Percentiles rank a stretch among this genome's conserved stretches.
These are phyloP conservation scores for Cercopithecus petaurista DNA, from an alignment of 2,797 vertebrate genomes.

Conservation along the genomic window DNA sequence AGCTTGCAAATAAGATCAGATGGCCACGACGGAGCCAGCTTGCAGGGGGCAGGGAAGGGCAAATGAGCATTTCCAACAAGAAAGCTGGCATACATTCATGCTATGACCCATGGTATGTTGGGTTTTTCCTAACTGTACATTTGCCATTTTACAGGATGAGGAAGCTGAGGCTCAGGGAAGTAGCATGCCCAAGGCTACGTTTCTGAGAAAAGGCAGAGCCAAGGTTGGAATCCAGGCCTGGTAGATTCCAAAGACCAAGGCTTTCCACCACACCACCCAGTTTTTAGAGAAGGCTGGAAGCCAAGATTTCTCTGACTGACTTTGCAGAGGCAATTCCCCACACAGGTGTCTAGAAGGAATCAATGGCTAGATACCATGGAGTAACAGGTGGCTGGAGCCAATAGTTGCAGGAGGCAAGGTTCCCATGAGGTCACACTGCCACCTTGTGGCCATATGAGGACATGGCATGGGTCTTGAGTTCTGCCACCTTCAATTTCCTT, in stretches of 20 bases:
- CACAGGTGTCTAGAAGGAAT: not conserved
- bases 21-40: not conserved
- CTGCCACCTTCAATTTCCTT: not conserved
- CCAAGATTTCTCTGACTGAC: not conserved
- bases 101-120: too few relatives aligned
- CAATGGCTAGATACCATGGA: not conserved
- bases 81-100: not conserved
- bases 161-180: not conserved
- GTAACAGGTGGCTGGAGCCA: not conserved
- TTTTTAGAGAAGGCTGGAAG: not conserved
- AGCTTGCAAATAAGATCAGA: not conserved
- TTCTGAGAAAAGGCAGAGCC: not conserved
- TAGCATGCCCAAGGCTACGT: not conserved
- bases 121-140: not conserved
- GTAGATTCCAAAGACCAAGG: not conserved
- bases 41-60: not conserved
- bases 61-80: not conserved
- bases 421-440: constrained; percentile 15
- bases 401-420: not conserved
- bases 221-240: not conserved
- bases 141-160: not conserved
- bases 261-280: not conserved
- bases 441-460: constrained; percentile 42
- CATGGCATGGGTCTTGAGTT: not conserved
- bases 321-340: not conserved